Conservation (phyloP, 2,113 vertebrate genomes). For the Sclerurus mexicanus region DNA sequence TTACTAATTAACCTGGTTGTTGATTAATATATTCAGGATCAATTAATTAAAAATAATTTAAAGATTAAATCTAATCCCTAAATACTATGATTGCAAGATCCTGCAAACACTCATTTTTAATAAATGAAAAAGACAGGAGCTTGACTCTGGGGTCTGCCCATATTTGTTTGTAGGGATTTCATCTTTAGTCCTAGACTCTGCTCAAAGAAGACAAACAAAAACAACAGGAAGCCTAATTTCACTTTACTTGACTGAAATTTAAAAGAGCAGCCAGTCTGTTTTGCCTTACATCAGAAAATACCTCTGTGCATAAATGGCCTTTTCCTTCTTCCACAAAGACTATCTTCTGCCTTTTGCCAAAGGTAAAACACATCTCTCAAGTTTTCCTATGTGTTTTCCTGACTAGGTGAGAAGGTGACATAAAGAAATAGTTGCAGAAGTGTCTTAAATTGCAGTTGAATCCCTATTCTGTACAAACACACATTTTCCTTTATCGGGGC, state of each 20-base stretch:
- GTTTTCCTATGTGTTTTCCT: neutral
- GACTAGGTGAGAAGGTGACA: neutral
- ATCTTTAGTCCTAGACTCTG: neutral
- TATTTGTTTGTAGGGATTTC: neutral
- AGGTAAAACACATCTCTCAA: neutral
- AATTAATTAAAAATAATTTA: neutral
- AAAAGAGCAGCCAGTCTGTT: neutral
- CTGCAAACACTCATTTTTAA: neutral
- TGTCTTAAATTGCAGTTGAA: neutral
- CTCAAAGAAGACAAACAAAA: neutral
- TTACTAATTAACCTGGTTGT: neutral
- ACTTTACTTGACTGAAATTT: neutral
- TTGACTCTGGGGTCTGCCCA: neutral
- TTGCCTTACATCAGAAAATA: neutral
- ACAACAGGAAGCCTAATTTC: neutral
- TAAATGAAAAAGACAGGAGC: neutral
- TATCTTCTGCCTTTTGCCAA: neutral
- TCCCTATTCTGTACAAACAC: neutral
- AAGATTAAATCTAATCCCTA: neutral
- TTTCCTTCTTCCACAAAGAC: neutral
- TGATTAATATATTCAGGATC: neutral
- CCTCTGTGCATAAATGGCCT: neutral
- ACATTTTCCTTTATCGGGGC: neutral
- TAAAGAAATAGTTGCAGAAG: neutral
- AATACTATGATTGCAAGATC: neutral